Evolutionary conservation across 2,113 vertebrate genomes (phyloP).

Genomic region (Melanerpes aurifrons): DNA sequence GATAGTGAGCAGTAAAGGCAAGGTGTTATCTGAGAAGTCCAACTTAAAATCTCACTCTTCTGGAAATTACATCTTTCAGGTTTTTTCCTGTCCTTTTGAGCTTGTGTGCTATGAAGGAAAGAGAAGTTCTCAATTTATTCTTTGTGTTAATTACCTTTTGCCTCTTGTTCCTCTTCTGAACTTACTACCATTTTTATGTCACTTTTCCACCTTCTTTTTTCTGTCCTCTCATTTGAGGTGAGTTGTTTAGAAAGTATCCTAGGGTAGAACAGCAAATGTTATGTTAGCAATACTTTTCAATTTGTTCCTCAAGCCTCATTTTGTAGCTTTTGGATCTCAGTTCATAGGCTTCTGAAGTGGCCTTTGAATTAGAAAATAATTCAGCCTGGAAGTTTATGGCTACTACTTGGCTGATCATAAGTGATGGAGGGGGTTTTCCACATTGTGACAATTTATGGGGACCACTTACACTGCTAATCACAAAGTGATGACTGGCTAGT

Average conservation of each 20-base stretch:
- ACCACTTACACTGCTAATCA: not conserved
- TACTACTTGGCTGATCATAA: not conserved
- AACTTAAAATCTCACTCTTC: not conserved
- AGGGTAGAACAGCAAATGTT: not conserved
- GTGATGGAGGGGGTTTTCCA: not conserved
- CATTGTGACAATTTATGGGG: rapidly evolving
- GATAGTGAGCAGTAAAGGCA: not conserved
- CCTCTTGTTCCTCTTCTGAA: not conserved
- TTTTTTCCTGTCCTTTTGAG: not conserved
- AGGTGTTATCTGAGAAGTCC: not conserved
- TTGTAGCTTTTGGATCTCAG: not conserved
- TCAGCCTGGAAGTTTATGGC: not conserved
- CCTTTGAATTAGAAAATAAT: not conserved
- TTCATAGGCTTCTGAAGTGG: not conserved
- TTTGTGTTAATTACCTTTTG: not conserved
- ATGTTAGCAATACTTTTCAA: not conserved
- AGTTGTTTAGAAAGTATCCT: not conserved
- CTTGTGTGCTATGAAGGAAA: not conserved
- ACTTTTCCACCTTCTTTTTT: not conserved
- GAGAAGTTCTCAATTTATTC: not conserved
- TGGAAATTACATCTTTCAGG: not conserved
- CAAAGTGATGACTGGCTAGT: not conserved
- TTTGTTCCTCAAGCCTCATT: not conserved
- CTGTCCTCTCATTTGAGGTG: not conserved
- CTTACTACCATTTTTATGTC: not conserved